These are phyloP conservation scores for Exocentrus adspersus DNA, from an alignment of 2,888 invertebrate genomes.

Conservation along the genomic window DNA sequence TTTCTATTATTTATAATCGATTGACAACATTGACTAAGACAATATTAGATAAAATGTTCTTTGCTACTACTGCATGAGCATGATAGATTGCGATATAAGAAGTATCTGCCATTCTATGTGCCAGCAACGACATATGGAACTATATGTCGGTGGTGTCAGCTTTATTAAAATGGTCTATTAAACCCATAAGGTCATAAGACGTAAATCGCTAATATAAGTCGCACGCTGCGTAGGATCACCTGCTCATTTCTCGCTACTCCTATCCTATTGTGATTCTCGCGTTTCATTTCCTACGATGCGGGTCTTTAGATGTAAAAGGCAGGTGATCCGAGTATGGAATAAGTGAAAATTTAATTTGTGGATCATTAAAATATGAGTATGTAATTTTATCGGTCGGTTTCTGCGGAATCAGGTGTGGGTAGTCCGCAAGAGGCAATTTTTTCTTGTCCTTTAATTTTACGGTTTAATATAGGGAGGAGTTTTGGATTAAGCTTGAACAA, in stretches of 20 bases:
- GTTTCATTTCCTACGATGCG: conserved; percentile 22
- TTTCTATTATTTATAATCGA: too few species aligned
- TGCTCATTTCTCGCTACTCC: conserved; percentile 6
- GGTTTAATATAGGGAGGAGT: neutral
- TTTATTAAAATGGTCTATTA: neutral
- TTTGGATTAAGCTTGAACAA: too few species aligned
- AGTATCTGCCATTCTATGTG: too few species aligned
- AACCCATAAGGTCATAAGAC: neutral
- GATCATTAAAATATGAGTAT: conserved; percentile 14
- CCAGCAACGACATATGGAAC: too few species aligned
- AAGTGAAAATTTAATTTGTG: conserved; percentile 10
- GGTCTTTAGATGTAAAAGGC: conserved; percentile 12
- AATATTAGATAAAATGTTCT: too few species aligned
- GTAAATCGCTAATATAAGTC: conserved; percentile 1
- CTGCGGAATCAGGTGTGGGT: conserved; percentile 23
- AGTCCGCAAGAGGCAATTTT: neutral
- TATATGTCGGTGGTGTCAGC: too few species aligned
- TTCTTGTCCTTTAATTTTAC: neutral
- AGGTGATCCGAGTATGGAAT: conserved; percentile 19
- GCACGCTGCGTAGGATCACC: conserved; percentile 8
- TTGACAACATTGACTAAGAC: too few species aligned
- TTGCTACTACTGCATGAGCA: too few species aligned
- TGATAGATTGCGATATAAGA: too few species aligned
- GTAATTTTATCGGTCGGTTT: conserved; percentile 19
- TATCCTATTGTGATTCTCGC: conserved; percentile 13